phyloP scores from a whole-genome alignment of 2,797 vertebrate species.

The Pseudochromis fuscus region DNA sequence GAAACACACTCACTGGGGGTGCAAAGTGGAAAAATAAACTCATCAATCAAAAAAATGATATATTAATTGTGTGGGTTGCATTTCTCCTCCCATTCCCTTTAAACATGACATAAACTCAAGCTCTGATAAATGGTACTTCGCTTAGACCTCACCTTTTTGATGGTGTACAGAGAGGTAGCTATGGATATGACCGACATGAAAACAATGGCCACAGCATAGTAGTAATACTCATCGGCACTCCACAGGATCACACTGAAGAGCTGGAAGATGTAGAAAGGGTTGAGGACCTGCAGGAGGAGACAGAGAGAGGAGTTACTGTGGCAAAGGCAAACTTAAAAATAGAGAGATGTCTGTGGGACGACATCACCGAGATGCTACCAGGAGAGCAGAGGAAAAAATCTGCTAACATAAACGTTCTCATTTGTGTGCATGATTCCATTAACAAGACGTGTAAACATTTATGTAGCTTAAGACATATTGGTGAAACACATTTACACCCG shows the following conservation, averaged over 20 bases:
- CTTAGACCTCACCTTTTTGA: slow-evolving; percentile 92
- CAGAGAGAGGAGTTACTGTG: not conserved
- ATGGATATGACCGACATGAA: slow-evolving; percentile 97
- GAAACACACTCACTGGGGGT: too few relatives aligned
- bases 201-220: slow-evolving; percentile 96
- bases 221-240: slow-evolving; percentile 96
- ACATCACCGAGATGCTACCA: not conserved
- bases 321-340: slow-evolving; percentile 2
- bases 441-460: not conserved
- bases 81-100: not conserved
- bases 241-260: slow-evolving; percentile 98
- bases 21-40: too few relatives aligned
- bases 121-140: not conserved
- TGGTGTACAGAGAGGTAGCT: slow-evolving; percentile 97
- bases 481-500: not conserved
- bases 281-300: slow-evolving; percentile 91
- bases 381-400: not conserved
- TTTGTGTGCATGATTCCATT: not conserved
- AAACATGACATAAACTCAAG: not conserved
- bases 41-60: too few relatives aligned
- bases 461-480: not conserved
- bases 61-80: too few relatives aligned
- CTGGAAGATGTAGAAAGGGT: slow-evolving; percentile 99
- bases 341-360: not conserved
- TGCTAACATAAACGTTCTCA: not conserved